These are phyloP conservation scores for Anoura caudifer DNA, from an alignment of 2,113 vertebrate genomes.

Conservation along the genomic window DNA sequence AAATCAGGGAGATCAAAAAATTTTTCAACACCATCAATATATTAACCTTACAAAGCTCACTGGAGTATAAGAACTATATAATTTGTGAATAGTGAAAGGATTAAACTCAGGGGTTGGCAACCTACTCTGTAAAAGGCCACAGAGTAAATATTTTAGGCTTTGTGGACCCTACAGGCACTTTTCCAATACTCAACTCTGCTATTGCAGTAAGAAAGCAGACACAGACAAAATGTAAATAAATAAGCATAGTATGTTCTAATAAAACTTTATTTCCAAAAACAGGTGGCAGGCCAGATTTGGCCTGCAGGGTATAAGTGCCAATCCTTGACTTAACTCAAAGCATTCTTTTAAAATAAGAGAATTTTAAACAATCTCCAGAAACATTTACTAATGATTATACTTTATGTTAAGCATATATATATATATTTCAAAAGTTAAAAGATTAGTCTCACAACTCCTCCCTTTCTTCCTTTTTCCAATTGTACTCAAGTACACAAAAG, in stretches of 20 bases:
- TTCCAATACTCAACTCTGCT: background rate
- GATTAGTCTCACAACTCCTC: background rate
- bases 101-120: background rate
- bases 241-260: background rate
- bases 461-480: background rate
- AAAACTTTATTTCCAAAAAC: background rate
- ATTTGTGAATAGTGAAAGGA: background rate
- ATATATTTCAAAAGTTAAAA: background rate
- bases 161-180: background rate
- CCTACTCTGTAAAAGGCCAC: background rate
- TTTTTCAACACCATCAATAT: background rate
- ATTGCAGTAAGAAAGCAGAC: background rate
- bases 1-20: background rate
- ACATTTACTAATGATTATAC: background rate
- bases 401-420: background rate
- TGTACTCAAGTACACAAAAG: background rate
- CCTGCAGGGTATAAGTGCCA: background rate
- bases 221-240: background rate
- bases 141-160: background rate
- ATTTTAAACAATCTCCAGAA: background rate
- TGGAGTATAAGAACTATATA: background rate
- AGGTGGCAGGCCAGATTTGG: background rate
- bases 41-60: background rate
- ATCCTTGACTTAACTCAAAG: background rate
- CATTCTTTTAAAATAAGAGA: slow-evolving; percentile 19